Evolutionary conservation across 2,797 vertebrate genomes (phyloP), one percentile per base, ranked within the genome.

Genomic region (Chelon auratus): DNA sequence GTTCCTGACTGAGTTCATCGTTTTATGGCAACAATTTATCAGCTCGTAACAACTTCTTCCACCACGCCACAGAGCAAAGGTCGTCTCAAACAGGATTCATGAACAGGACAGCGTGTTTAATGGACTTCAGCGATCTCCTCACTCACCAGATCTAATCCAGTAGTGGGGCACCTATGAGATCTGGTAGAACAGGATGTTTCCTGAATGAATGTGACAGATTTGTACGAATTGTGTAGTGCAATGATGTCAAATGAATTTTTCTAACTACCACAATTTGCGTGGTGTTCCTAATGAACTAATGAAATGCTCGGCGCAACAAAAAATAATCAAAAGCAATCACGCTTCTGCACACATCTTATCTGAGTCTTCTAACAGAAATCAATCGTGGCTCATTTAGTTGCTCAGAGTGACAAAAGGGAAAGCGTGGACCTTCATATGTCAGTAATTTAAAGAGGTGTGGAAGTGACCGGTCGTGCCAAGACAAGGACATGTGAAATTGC

Each of bases 361-460:
- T 1, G 3, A 5, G 5, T 42, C 5, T 2, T 14, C 40, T 14
- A 15, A 43, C 5, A 43, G 4, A 42, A 42, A 42, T 42, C 11
- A 5, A 17, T 45, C 17, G 15, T 2, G 43, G 42, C 42, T 63
- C 2, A 9, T 76, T 56, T 50, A 74, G 73, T 62, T 54, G 37
- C 20, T 52, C 43, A 26, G 17, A 52, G 45, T 24, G 40, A 71
- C 5, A 9, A 50, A 47, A 48, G 47, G 22, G 30, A 64, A 59
- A 52, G 1, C 12, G 48, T 43, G 42, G 42, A 5, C 4, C 33
- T 20, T 52, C 14, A 8, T 12, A 40, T 53, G n/a, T 24, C 62
- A 39, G 13, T 59, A 26, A 60, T 78, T 50, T 68, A 47, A 0
- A 13, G 22, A 58, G 51, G 40, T 66, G 1, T 55, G 22, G 14